Evolutionary conservation across 1,140 invertebrate genomes (phyloP).

Genomic region (Plectus sambesii): DNA sequence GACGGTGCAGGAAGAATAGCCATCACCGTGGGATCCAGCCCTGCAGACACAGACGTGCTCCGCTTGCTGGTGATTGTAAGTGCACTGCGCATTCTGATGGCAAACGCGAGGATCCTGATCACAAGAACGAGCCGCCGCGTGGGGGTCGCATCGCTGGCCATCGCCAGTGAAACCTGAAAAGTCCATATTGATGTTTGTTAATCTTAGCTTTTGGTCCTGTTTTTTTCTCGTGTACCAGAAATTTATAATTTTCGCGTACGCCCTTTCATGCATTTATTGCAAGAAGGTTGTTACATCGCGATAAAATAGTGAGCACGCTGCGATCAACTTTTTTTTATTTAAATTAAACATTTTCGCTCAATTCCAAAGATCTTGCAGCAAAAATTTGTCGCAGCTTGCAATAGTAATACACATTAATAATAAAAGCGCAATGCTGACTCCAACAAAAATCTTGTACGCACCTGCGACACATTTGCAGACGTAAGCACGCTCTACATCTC

Average conservation of each 20-base stretch:
- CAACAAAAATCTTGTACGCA: too few species aligned
- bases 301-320: too few species aligned
- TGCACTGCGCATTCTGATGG: slow-evolving; percentile 56
- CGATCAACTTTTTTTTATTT: too few species aligned
- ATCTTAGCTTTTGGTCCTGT: slow-evolving; percentile 1
- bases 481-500: slow-evolving; percentile 32
- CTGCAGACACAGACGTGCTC: slow-evolving; percentile 61
- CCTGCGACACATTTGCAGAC: slow-evolving; percentile 45
- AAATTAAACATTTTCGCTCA: too few species aligned
- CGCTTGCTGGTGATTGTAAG: slow-evolving; percentile 52
- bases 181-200: neutral
- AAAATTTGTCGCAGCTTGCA: too few species aligned
- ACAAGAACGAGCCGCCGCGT: slow-evolving; percentile 31
- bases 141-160: slow-evolving; percentile 56
- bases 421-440: too few species aligned
- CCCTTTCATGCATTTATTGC: too few species aligned
- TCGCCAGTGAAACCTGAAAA: slow-evolving; percentile 57
- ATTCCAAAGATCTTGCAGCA: too few species aligned
- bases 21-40: slow-evolving; percentile 64
- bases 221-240: too few species aligned
- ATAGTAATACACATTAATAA: too few species aligned
- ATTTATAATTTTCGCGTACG: too few species aligned
- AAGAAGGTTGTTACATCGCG: too few species aligned
- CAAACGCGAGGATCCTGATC: slow-evolving; percentile 43
- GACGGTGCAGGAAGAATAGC: slow-evolving; percentile 47